These are phyloP conservation scores for Tor tambroides DNA, from an alignment of 2,113 vertebrate species.

Conservation along the genomic window DNA sequence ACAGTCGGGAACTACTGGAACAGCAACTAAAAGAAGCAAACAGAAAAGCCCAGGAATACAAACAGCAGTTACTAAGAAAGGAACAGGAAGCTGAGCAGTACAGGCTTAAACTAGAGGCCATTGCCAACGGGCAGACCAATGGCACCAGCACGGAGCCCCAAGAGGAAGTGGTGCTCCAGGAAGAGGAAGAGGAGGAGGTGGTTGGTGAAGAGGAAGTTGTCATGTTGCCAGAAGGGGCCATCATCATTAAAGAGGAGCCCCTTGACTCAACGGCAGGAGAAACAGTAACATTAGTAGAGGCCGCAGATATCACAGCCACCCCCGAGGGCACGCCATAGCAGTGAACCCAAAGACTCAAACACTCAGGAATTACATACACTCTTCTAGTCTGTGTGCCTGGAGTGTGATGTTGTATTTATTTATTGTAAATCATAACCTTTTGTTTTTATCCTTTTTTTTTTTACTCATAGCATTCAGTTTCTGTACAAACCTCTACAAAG, in stretches of 20 bases:
- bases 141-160: constrained; percentile 37
- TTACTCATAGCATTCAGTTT: constrained; percentile 27
- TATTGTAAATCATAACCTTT: constrained; percentile 33
- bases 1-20: constrained; percentile 65
- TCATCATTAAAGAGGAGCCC: constrained; percentile 61
- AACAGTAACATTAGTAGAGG: constrained; percentile 60
- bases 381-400: constrained; percentile 2
- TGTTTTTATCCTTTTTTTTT: constrained; percentile 25
- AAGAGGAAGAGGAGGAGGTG: constrained; percentile 61
- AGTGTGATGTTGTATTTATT: constrained; percentile 40
- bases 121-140: constrained; percentile 63
- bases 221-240: constrained; percentile 55
- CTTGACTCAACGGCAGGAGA: constrained; percentile 55
- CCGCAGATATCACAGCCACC: constrained; percentile 35
- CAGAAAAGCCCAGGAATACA: constrained; percentile 74
- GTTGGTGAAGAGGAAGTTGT: constrained; percentile 58
- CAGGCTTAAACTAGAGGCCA: constrained; percentile 74
- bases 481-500: constrained; percentile 5
- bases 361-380: constrained; percentile 4
- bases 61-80: constrained; percentile 75
- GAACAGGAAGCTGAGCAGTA: constrained; percentile 78
- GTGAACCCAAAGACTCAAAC: constrained; percentile 27
- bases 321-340: constrained; percentile 42
- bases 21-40: constrained; percentile 77
- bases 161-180: constrained; percentile 37